Evolutionary conservation across 2,113 vertebrate species (phyloP).

Genomic region (Dolichotis patagonum): DNA sequence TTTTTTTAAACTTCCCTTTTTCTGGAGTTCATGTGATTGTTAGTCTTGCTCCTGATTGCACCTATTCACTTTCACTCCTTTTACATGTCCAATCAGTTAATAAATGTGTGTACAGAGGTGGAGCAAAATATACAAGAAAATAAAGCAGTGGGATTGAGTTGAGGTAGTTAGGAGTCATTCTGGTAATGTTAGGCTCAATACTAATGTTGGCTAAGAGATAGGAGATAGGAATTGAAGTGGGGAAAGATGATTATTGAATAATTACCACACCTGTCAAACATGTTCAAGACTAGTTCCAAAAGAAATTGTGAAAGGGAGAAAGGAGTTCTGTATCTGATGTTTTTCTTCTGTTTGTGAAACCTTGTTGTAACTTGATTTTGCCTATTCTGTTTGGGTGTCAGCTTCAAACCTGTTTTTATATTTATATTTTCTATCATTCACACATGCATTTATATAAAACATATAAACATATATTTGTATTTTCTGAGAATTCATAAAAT

Average conservation of each 20-base stretch:
- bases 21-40: background rate
- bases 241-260: background rate
- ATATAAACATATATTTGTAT: background rate
- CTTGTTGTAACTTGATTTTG: background rate
- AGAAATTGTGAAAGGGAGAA: background rate
- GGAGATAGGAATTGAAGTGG: background rate
- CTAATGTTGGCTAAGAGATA: background rate
- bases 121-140: background rate
- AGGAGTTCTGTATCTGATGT: background rate
- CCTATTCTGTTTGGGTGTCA: background rate
- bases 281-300: background rate
- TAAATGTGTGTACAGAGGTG: background rate
- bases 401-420: background rate
- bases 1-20: slow-evolving; percentile 27
- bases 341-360: background rate
- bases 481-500: background rate
- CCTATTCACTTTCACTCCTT: background rate
- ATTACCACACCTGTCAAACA: background rate
- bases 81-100: background rate
- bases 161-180: background rate
- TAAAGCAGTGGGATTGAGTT: background rate
- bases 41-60: background rate
- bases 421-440: slow-evolving; percentile 7
- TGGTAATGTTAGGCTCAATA: background rate
- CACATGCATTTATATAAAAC: background rate